A percentile compares a stretch with the other conserved stretches of the same genome.
Evolutionary conservation across 2,797 vertebrate genomes (phyloP).

Genomic region (Melanogrammus aeglefinus): DNA sequence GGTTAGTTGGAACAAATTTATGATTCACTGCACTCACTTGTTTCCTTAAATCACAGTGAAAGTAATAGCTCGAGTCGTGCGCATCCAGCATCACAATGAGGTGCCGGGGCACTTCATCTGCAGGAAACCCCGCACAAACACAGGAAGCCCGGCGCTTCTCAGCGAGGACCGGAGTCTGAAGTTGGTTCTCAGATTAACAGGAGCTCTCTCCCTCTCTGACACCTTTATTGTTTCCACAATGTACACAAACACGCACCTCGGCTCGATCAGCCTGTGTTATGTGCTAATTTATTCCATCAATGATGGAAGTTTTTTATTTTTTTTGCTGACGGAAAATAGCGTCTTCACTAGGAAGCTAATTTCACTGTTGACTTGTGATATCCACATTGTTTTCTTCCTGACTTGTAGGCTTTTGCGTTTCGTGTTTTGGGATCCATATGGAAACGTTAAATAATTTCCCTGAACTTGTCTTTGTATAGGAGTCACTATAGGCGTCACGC

Average conservation of each 20-base stretch:
- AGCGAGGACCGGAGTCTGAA: conserved; percentile 76
- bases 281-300: not conserved
- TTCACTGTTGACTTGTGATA: too few species aligned
- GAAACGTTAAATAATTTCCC: not conserved
- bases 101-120: conserved; percentile 80
- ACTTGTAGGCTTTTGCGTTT: not conserved
- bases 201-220: conserved; percentile 42
- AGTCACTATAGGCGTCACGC: not conserved
- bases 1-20: conserved; percentile 36
- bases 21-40: conserved; percentile 41
- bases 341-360: too few species aligned
- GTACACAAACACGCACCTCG: not conserved
- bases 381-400: not conserved
- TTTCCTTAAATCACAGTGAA: conserved; percentile 64
- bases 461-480: too few species aligned
- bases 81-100: conserved; percentile 70
- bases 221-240: not conserved
- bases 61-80: conserved; percentile 61
- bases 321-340: too few species aligned
- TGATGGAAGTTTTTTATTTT: too few species aligned
- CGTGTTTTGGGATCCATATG: too few species aligned
- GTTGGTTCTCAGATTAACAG: conserved; percentile 84
- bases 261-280: not conserved
- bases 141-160: conserved; percentile 89
- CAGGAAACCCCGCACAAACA: conserved; percentile 98